These are phyloP conservation scores for Chromoteleia sp. DNA, from an alignment of 2,888 invertebrate species.

Conservation along the genomic window DNA sequence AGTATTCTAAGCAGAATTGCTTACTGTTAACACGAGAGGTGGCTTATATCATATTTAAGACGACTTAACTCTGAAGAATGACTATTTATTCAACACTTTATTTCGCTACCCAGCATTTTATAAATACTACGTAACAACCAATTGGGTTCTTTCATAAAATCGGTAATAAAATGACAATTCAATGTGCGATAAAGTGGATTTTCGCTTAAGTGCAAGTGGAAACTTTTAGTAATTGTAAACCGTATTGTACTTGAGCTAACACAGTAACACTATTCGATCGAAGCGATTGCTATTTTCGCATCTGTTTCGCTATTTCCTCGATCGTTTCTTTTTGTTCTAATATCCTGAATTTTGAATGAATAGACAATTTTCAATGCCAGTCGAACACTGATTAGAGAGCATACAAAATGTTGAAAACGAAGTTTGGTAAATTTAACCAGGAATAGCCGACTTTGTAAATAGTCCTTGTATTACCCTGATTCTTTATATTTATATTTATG, in stretches of 20 bases:
- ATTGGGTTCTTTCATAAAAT: conserved; percentile 57
- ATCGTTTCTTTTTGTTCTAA: conserved; percentile 56
- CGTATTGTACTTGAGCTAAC: conserved; percentile 79
- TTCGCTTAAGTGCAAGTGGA: conserved; percentile 76
- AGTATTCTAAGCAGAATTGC: not conserved
- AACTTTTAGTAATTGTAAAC: conserved; percentile 81
- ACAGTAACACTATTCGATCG: conserved; percentile 75
- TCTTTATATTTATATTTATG: conserved; percentile 1
- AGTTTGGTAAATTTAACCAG: too few species aligned
- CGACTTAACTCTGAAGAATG: conserved; percentile 6
- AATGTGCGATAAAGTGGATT: conserved; percentile 77
- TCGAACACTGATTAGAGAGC: conserved; percentile 9
- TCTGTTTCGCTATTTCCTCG: conserved; percentile 57
- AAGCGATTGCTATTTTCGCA: conserved; percentile 56
- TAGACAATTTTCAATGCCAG: conserved; percentile 16
- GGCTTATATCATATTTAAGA: conserved; percentile 5
- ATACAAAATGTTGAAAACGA: not conserved
- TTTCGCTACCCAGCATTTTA: conserved; percentile 21
- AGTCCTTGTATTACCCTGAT: not conserved
- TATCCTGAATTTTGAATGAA: conserved; percentile 59
- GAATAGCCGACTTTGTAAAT: not conserved
- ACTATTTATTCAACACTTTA: conserved; percentile 26
- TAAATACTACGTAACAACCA: conserved; percentile 31
- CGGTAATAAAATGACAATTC: conserved; percentile 77
- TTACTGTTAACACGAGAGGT: not conserved